Conservation (phyloP, 2,113 vertebrate genomes). For the Archilochus colubris region DNA sequence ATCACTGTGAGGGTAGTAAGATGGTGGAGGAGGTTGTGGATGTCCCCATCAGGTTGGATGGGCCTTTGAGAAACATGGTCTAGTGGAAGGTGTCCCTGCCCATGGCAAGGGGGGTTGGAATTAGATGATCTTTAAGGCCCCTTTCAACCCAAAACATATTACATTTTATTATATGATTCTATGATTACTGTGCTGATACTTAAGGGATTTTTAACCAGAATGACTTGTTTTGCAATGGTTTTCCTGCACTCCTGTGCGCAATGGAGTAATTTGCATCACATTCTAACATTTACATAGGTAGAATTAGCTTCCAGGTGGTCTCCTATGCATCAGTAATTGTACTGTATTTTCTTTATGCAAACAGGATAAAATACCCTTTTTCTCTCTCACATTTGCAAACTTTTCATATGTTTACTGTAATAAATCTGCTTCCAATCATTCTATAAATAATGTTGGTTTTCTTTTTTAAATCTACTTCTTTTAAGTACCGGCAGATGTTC, state of each 20-base stretch:
- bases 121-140: too few species aligned
- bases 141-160: too few species aligned
- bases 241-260: not conserved
- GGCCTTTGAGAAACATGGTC: too few species aligned
- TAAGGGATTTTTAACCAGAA: not conserved
- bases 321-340: not conserved
- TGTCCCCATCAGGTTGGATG: too few species aligned
- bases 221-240: not conserved
- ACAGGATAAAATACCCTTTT: not conserved
- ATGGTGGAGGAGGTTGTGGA: too few species aligned
- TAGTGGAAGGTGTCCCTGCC: too few species aligned
- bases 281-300: not conserved
- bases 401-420: fast-evolving
- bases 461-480: not conserved
- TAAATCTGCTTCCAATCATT: not conserved
- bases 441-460: not conserved
- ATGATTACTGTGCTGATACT: not conserved
- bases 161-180: too few species aligned
- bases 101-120: too few species aligned
- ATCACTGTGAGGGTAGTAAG: too few species aligned
- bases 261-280: not conserved
- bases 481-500: not conserved
- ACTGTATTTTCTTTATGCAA: not conserved
- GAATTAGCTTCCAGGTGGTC: not conserved
- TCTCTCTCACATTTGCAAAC: not conserved